Conservation (phyloP, 1,140 invertebrate species). For the Plectrocnemia conspersa region DNA sequence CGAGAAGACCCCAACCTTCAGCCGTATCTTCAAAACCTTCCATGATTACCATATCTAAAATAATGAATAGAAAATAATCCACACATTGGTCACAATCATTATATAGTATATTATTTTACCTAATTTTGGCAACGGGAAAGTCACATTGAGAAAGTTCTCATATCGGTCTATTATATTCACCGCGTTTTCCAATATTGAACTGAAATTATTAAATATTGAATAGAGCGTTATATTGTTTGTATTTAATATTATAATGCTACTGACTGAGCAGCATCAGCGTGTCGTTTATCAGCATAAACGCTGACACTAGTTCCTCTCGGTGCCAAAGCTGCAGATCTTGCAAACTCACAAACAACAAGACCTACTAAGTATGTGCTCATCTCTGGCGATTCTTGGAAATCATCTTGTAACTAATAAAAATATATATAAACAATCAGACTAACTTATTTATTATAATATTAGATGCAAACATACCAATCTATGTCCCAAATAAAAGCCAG, state of each 20-base stretch:
- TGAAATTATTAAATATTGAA: conserved; percentile 12
- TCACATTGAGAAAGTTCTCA: conserved; percentile 30
- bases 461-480: conserved; percentile 61
- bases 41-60: conserved; percentile 34
- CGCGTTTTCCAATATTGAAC: conserved; percentile 27
- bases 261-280: conserved; percentile 28
- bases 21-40: conserved; percentile 32
- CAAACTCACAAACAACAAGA: conserved; percentile 75
- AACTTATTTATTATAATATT: background rate
- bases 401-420: conserved; percentile 51
- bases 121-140: conserved; percentile 32
- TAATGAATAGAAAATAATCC: background rate
- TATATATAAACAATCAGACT: background rate
- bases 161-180: conserved; percentile 33
- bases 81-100: background rate
- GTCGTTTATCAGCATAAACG: conserved; percentile 31
- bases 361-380: conserved; percentile 90
- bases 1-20: conserved; percentile 32
- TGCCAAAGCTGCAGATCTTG: conserved; percentile 36
- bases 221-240: background rate
- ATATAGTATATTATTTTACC: conserved; percentile 14
- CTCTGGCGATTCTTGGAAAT: conserved; percentile 64
- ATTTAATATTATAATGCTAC: background rate
- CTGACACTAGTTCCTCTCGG: conserved; percentile 37
- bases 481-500: conserved; percentile 80